Evolutionary conservation across 1,140 invertebrate species (phyloP), one percentile per base, ranked within the genome.

Genomic region (Lasaia peninsularis): DNA sequence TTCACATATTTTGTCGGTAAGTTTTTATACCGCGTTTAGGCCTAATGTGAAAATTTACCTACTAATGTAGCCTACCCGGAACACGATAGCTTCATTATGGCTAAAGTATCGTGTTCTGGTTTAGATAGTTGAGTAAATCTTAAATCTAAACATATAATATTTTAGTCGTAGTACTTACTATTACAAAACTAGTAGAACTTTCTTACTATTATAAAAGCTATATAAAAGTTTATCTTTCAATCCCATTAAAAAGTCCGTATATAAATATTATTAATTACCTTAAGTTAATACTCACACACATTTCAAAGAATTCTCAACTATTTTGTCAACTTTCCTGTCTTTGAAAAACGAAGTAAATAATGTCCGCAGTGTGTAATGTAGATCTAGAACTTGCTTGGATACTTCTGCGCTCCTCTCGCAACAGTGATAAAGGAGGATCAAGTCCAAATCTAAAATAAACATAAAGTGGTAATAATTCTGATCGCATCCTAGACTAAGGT

Each of bases 351-450:
- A 5, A 0, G 64, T 65, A 60, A 80, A 80, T 2, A 78, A 64
- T 0, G 80, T 78, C 9, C 67, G 61, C 10, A 84, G 64, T 0
- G 80, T 83, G 63, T 58, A 85, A 40, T 86, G 76, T 0, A 84
- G 61, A 57, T 86, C 83, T 57, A 86, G 52, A 21, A 86, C 80
- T 48, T 85, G 75, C 59, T 84, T 84, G 0, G 83, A 60, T 5
- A 81, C 74, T 14, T 73, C 75, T 1, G 69, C 54, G 28, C 80
- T 84, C 11, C 57, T 56, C 37, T 75, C 67, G 31, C 83, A 81
- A 58, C 74, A 78, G 61, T 83, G 73, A 58, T 62, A 86, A 1
- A 60, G 63, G 1, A 85, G 58, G 12, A 79, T 16, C 2, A 86
- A 65, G 21, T 86, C 80, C 34, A 81, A 49, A 18, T 84, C 80